A percentile compares a stretch with the other conserved stretches of the same genome.
phyloP scores from a whole-genome alignment of 2,797 vertebrate genomes.

The Enteromius mattozi region DNA sequence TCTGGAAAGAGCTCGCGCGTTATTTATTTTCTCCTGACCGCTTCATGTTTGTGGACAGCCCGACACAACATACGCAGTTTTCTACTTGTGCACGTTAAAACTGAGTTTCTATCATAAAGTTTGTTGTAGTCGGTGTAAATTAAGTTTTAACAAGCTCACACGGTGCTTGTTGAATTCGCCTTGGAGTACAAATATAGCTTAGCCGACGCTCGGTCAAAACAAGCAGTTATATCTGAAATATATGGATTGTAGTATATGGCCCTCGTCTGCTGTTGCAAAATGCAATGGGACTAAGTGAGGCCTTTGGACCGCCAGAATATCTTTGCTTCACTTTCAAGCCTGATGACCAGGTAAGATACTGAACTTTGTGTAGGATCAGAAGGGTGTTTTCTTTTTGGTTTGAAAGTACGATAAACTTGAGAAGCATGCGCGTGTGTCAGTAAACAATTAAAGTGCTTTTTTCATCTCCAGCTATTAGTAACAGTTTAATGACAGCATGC shows the following conservation, averaged over 20 bases:
- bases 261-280: constrained; percentile 22
- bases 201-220: neutral
- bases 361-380: constrained; percentile 2
- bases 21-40: constrained; percentile 54
- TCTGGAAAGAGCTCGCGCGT: constrained; percentile 27
- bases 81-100: constrained; percentile 1
- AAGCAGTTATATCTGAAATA: neutral
- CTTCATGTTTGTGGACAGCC: constrained; percentile 31
- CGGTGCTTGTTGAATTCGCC: neutral
- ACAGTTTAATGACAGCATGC: constrained; percentile 32
- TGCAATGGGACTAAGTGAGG: constrained; percentile 58
- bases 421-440: constrained; percentile 9
- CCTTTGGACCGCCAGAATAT: constrained; percentile 24
- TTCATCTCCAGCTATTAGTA: neutral
- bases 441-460: constrained; percentile 22
- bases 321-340: constrained; percentile 45
- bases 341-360: constrained; percentile 68
- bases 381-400: constrained; percentile 7
- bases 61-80: constrained; percentile 25
- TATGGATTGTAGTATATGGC: constrained; percentile 30
- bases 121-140: neutral
- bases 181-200: constrained; percentile 12
- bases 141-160: neutral
- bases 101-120: neutral
- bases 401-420: constrained; percentile 58